These are phyloP conservation scores for Erebia palarica DNA, from an alignment of 2,888 invertebrate genomes.

Conservation along the genomic window DNA sequence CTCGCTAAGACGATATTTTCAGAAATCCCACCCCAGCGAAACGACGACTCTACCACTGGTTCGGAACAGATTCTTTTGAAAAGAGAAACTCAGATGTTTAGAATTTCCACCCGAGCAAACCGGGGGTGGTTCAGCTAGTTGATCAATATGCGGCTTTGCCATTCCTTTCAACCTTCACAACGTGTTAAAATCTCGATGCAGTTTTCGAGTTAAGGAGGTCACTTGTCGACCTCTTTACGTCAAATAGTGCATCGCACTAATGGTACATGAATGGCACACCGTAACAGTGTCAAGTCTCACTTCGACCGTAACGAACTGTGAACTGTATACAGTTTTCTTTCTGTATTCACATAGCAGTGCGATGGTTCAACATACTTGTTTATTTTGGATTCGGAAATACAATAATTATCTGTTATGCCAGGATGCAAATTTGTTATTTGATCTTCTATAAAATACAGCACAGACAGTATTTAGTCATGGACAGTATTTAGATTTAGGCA, in stretches of 20 bases:
- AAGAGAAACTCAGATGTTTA: too few species aligned
- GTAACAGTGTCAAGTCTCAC: constrained; percentile 28
- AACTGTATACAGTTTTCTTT: constrained; percentile 23
- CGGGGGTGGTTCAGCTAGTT: not conserved
- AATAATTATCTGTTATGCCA: too few species aligned
- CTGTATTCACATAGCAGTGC: constrained; percentile 3
- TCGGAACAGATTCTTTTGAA: too few species aligned
- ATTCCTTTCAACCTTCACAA: constrained; percentile 2
- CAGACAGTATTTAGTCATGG: too few species aligned
- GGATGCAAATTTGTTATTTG: too few species aligned
- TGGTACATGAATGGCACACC: constrained; percentile 18
- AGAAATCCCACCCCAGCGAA: too few species aligned
- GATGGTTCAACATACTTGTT: not conserved
- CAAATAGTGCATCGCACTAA: constrained; percentile 25
- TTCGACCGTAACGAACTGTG: constrained; percentile 25
- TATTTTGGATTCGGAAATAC: too few species aligned
- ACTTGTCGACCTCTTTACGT: constrained; percentile 26
- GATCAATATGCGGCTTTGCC: not conserved
- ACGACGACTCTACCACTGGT: too few species aligned
- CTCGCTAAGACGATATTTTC: too few species aligned
- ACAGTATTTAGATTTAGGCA: too few species aligned
- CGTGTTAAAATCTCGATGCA: constrained; percentile 18
- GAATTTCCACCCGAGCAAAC: too few species aligned
- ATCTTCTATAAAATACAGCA: too few species aligned
- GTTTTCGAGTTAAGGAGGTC: constrained; percentile 16